phyloP scores from a whole-genome alignment of 2,888 invertebrate genomes.

The Drosophila buzzatii region DNA sequence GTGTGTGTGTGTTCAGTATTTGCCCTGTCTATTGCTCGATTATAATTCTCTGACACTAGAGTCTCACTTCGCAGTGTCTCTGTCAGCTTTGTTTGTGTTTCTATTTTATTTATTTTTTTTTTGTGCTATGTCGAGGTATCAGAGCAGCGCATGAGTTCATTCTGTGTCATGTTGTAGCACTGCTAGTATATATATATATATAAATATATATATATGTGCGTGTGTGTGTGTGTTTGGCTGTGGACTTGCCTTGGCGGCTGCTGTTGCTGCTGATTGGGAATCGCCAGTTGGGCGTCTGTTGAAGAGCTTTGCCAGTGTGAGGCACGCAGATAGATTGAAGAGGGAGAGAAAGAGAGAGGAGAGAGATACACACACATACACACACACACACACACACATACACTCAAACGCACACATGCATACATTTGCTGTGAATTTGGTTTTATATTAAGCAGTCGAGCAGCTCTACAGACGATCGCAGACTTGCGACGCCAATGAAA shows the following conservation, averaged over 20 bases:
- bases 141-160: slow-evolving; percentile 54
- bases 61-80: slow-evolving; percentile 21
- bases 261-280: slow-evolving; percentile 71
- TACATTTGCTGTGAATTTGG: slow-evolving; percentile 67
- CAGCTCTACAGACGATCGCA: slow-evolving; percentile 70
- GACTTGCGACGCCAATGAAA: slow-evolving; percentile 83
- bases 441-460: slow-evolving; percentile 65
- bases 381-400: slow-evolving; percentile 3
- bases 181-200: neutral
- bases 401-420: slow-evolving; percentile 19
- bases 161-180: slow-evolving; percentile 43
- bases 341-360: neutral
- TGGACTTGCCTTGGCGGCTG: slow-evolving; percentile 45
- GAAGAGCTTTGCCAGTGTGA: slow-evolving; percentile 25
- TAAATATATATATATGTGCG: neutral
- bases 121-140: slow-evolving; percentile 31
- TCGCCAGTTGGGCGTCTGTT: slow-evolving; percentile 80
- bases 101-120: neutral
- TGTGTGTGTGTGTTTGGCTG: slow-evolving; percentile 22
- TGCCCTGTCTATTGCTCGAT: slow-evolving; percentile 52
- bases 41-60: slow-evolving; percentile 47
- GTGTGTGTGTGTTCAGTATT: slow-evolving; percentile 12
- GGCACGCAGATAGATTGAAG: slow-evolving; percentile 22
- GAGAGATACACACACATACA: neutral
- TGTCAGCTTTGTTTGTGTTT: slow-evolving; percentile 32